These are phyloP conservation scores for Sylvietta virens DNA, from an alignment of 2,113 vertebrate species.

Conservation along the genomic window DNA sequence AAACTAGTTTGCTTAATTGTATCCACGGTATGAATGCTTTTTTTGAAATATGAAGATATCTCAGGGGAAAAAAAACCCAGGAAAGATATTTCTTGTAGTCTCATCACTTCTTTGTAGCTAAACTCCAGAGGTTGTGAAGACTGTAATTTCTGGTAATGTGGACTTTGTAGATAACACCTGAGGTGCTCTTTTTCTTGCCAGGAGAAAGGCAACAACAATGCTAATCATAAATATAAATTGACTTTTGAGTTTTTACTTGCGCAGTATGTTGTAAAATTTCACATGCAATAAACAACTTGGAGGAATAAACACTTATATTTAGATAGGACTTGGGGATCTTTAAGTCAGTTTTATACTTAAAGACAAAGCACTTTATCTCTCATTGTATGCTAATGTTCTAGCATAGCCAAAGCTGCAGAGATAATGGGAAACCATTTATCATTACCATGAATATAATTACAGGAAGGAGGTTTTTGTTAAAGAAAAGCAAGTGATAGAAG, in stretches of 20 bases:
- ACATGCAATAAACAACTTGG: not conserved
- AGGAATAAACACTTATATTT: slow-evolving; percentile 7
- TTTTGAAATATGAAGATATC: not conserved
- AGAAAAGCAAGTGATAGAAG: not conserved
- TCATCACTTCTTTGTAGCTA: not conserved
- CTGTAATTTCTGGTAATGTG: slow-evolving; percentile 8
- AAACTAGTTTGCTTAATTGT: not conserved
- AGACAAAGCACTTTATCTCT: not conserved
- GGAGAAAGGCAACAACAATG: not conserved
- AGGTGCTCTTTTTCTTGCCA: not conserved
- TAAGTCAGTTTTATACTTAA: not conserved
- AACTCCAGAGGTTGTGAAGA: not conserved
- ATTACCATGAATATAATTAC: not conserved
- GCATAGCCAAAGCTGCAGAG: not conserved
- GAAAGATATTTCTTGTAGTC: not conserved
- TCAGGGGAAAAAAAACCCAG: not conserved
- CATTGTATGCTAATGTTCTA: not conserved
- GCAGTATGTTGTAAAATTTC: not conserved
- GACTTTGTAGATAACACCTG: not conserved
- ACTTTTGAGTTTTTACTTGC: not conserved
- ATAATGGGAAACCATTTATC: not conserved
- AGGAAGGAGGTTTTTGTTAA: not conserved
- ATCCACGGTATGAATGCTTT: not conserved
- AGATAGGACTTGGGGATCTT: not conserved
- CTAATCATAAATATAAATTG: slow-evolving; percentile 13